Conservation (phyloP, 2,888 invertebrate genomes). For the Ypsolopha sequella region DNA sequence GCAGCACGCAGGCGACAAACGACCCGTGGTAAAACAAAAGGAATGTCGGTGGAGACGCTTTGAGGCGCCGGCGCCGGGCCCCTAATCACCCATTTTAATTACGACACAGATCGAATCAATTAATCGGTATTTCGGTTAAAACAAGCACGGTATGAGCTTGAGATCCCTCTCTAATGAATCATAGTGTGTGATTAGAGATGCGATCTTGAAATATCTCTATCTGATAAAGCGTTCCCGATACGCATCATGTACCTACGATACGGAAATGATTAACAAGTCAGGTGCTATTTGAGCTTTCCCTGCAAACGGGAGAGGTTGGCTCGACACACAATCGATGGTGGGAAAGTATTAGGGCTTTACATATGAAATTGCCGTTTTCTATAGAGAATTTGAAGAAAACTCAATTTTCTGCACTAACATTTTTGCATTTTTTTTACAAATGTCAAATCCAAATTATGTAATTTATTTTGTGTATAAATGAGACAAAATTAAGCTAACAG, state of each 20-base stretch:
- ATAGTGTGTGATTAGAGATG: slow-evolving; percentile 32
- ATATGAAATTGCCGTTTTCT: too few relatives aligned
- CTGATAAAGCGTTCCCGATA: background rate
- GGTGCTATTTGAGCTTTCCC: background rate
- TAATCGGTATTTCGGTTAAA: slow-evolving; percentile 69
- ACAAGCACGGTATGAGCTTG: slow-evolving; percentile 55
- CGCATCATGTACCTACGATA: too few relatives aligned
- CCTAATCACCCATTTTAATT: slow-evolving; percentile 71
- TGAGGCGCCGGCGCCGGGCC: slow-evolving; percentile 67
- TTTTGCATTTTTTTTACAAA: too few relatives aligned
- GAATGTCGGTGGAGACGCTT: slow-evolving; percentile 69
- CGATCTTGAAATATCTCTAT: slow-evolving; percentile 28
- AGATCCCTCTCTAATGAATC: slow-evolving; percentile 33
- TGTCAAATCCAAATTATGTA: too few relatives aligned
- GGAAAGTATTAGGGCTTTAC: too few relatives aligned
- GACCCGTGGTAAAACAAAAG: slow-evolving; percentile 71
- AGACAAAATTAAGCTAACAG: too few relatives aligned
- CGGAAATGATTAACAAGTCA: too few relatives aligned
- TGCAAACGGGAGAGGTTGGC: background rate
- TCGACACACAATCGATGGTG: too few relatives aligned
- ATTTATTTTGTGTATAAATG: too few relatives aligned
- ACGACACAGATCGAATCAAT: slow-evolving; percentile 71
- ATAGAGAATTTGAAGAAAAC: too few relatives aligned
- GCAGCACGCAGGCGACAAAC: slow-evolving; percentile 64
- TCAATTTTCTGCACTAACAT: too few relatives aligned